These are phyloP conservation scores for Pristionchus mayeri DNA, from an alignment of 2,888 invertebrate genomes.

Conservation along the genomic window DNA sequence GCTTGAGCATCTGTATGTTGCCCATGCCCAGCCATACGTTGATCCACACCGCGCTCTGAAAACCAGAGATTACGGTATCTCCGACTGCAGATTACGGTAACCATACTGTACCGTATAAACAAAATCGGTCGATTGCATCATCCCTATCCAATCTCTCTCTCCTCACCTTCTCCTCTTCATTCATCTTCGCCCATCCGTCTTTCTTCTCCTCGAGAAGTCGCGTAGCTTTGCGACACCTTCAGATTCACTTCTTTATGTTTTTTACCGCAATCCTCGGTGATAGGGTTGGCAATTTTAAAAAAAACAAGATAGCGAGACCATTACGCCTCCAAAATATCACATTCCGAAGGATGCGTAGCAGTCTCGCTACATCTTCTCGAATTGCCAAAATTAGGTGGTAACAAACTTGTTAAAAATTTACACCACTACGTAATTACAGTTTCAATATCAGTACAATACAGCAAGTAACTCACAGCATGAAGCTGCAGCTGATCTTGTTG, in stretches of 20 bases:
- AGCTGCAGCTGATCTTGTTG: neutral
- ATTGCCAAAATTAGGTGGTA: no score
- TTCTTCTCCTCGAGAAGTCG: neutral
- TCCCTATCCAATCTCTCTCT: neutral
- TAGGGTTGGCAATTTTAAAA: no score
- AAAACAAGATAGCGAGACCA: no score
- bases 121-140: neutral
- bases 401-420: no score
- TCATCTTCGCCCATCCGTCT: constrained; percentile 35
- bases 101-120: neutral
- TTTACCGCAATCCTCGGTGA: no score
- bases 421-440: no score
- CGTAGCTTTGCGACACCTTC: neutral
- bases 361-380: no score
- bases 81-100: no score
- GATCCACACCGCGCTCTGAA: neutral
- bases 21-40: constrained; percentile 43
- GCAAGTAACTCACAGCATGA: neutral
- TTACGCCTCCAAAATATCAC: no score
- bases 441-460: no score
- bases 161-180: constrained; percentile 2
- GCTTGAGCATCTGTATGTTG: neutral
- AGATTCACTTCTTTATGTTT: no score
- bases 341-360: no score
- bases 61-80: constrained; percentile 18